Conservation (phyloP, 2,888 invertebrate genomes). For the Coelinius sp. region DNA sequence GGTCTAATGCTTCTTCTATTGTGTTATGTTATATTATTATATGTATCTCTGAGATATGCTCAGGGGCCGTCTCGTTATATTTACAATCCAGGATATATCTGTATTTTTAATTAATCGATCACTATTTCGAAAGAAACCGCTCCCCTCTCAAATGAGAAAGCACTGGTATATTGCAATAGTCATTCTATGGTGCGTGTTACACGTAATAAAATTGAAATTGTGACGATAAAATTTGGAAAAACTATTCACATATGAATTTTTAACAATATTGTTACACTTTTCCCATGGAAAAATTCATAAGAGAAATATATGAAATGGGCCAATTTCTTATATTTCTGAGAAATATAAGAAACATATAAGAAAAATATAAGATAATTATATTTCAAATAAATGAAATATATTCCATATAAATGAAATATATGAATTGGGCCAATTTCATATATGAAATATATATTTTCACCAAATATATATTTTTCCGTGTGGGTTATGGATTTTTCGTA, state of each 20-base stretch:
- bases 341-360: too few relatives aligned
- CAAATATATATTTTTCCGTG: too few relatives aligned
- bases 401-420: too few relatives aligned
- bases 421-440: too few relatives aligned
- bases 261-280: neutral
- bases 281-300: neutral
- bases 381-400: too few relatives aligned
- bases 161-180: neutral
- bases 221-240: neutral
- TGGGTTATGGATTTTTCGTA: neutral
- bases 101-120: slow-evolving; percentile 12
- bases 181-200: neutral
- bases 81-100: neutral
- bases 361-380: too few relatives aligned
- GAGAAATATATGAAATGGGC: too few relatives aligned
- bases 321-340: too few relatives aligned
- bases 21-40: neutral
- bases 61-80: neutral
- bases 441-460: too few relatives aligned
- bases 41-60: slow-evolving; percentile 14
- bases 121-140: neutral
- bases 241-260: neutral
- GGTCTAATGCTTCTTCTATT: slow-evolving; percentile 7
- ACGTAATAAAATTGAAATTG: slow-evolving; percentile 2
- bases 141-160: neutral